A percentile compares a stretch with the other conserved stretches of the same genome.
Conservation (phyloP, 2,113 vertebrate genomes). For the Narcine bancroftii region DNA sequence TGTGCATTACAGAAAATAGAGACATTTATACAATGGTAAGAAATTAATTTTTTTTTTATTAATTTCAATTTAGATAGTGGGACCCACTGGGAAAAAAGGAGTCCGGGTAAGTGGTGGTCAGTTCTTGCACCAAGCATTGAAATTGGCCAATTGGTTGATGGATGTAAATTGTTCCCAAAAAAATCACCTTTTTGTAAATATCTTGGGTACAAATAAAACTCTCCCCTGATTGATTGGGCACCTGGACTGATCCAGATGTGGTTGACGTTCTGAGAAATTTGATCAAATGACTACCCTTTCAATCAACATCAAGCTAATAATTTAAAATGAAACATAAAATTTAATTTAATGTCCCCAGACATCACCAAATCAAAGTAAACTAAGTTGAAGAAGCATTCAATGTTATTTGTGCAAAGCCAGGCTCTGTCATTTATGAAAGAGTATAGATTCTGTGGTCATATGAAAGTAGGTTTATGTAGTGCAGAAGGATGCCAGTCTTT, state of each 20-base stretch:
- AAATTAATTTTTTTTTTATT: slow-evolving; percentile 38
- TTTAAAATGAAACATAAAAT: not conserved
- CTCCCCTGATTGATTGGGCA: slow-evolving; percentile 6
- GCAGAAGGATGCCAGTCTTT: not conserved
- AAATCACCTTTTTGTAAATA: not conserved
- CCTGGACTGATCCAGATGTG: no score
- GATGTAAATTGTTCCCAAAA: not conserved
- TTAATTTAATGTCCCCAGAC: not conserved
- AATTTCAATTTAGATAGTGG: slow-evolving; percentile 64
- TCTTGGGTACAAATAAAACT: not conserved
- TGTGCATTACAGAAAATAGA: not conserved
- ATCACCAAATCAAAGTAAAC: not conserved
- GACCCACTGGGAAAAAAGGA: slow-evolving; percentile 75
- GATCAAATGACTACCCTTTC: not conserved
- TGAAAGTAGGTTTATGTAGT: not conserved
- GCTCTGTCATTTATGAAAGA: not conserved
- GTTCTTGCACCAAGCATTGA: not conserved
- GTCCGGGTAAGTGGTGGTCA: slow-evolving; percentile 56
- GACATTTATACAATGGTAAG: not conserved
- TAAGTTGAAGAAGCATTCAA: not conserved
- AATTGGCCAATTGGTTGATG: not conserved
- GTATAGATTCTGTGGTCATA: not conserved
- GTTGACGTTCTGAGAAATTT: not conserved
- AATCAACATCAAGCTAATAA: not conserved
- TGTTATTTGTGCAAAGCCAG: not conserved